Conservation (phyloP, 2,888 invertebrate genomes). For the Netelia fuscicornis region DNA sequence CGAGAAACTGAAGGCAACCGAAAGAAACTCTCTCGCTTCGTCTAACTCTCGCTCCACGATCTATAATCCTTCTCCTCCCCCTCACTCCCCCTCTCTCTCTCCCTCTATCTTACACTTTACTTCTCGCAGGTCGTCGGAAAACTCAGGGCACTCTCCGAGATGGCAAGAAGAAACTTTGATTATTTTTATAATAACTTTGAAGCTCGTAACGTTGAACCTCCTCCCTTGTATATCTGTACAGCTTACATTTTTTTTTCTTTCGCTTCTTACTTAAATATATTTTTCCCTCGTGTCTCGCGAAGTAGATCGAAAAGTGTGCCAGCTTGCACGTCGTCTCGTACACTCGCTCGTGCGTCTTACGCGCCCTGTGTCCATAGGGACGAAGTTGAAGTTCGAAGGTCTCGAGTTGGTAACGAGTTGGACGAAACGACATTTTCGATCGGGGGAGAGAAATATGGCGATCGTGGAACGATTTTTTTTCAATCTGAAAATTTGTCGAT, state of each 20-base stretch:
- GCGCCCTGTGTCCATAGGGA: neutral
- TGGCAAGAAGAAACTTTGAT: conserved; percentile 81
- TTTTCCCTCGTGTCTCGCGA: conserved; percentile 43
- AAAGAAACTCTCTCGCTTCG: conserved; percentile 65
- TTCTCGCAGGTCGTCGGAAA: conserved; percentile 62
- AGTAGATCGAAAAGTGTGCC: conserved; percentile 55
- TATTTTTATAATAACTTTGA: conserved; percentile 84
- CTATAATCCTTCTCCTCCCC: conserved; percentile 61
- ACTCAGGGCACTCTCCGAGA: conserved; percentile 65
- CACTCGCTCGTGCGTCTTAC: neutral
- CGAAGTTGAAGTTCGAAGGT: conserved; percentile 48
- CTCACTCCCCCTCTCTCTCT: conserved; percentile 62
- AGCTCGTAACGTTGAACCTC: conserved; percentile 59
- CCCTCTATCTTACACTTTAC: conserved; percentile 59
- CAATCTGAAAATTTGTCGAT: too few species aligned
- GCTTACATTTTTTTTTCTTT: conserved; percentile 12
- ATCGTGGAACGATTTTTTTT: too few species aligned
- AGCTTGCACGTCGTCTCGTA: neutral
- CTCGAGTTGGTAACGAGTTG: conserved; percentile 48
- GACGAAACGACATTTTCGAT: conserved; percentile 50
- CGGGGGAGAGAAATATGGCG: conserved; percentile 17
- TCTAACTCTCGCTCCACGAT: conserved; percentile 25
- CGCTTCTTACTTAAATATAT: neutral
- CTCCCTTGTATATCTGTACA: conserved; percentile 40
- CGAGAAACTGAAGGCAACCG: conserved; percentile 72